Percentiles rank a stretch among this genome's conserved stretches.
These are phyloP conservation scores for Eulemur mongoz DNA, from an alignment of 2,797 vertebrate genomes.

Conservation along the genomic window DNA sequence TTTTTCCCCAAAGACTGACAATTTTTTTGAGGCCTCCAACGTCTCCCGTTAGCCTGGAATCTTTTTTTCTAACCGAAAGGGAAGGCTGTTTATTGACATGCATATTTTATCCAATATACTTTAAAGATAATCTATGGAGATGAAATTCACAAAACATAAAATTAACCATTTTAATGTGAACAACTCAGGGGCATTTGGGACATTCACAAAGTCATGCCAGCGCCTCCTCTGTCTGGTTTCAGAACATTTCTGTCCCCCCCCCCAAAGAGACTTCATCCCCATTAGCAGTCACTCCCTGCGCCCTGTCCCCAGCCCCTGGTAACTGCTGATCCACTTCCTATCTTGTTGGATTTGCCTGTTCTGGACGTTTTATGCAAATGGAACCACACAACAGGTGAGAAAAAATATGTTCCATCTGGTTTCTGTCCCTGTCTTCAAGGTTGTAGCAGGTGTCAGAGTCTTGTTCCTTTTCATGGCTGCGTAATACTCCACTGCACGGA, in stretches of 20 bases:
- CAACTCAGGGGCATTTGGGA: background rate
- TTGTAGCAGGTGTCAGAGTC: accelerated
- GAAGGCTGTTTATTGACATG: background rate
- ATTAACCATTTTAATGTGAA: too few relatives aligned
- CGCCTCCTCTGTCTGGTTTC: accelerated
- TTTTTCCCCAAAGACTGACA: too few relatives aligned
- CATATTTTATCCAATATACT: background rate
- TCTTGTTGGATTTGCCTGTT: accelerated
- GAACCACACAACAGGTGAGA: background rate
- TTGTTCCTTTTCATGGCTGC: background rate
- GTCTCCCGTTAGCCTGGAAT: too few relatives aligned
- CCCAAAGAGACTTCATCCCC: accelerated
- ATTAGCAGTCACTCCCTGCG: accelerated
- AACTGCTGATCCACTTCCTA: too few relatives aligned
- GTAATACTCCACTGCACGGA: accelerated
- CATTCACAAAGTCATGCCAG: accelerated
- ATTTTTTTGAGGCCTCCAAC: background rate
- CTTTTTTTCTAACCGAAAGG: background rate
- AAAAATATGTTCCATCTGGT: background rate
- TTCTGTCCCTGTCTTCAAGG: background rate
- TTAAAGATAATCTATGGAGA: too few relatives aligned
- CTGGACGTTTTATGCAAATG: accelerated
- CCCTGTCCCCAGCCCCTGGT: too few relatives aligned
- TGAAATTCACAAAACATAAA: too few relatives aligned
- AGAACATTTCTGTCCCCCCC: background rate